Base-by-base conservation (phyloP, 1,140 invertebrate species). In the Lordiphosa mommai region DNA sequence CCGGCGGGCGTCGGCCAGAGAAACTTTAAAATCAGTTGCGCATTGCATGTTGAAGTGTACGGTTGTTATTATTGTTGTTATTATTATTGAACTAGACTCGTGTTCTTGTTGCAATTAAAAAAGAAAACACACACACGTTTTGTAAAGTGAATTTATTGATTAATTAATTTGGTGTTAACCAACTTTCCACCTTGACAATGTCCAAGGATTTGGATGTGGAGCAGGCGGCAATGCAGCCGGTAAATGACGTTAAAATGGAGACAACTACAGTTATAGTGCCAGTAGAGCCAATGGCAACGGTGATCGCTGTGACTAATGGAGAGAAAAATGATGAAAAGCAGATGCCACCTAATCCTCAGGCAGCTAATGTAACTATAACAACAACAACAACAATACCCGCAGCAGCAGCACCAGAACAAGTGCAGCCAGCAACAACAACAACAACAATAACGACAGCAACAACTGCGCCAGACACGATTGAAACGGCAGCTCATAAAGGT, bases 1-100 rank as follows among this genome's bases (percentile, higher is more conserved):
- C 14, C 47, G 60, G 52, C 40, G 52, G 53, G 47, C 50, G 57
- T 41, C 58, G 47, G 47, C 46, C 40, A 52, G 43, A 38, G 17
- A 48, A 70, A 76, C 53, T 67, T 64, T 51, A 67, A 84, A 71
- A 48, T 82, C 72, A 82, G 53, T 82, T 84, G 76, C 77, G 77
- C 77, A 71, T 58, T 72, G 71, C 72, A 82, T 67, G 65, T 59
- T 58, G 37, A 58, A 36, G 66, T 55, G 76, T 55, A 47, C 66
- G 77, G 77, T 82, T 74, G 58, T 48, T 23, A 16, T 53, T 34
- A 16, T 57, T 56, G 10, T 40, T 44, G 30, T 29, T 52, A n/a
- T n/a, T n/a, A n/a, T 23, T 23, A 23, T 0, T 4, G 20, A 4
- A 6, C 20, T 6, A 23, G 20, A 6, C 6, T 7, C 23, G 23